Percentiles rank a stretch among this genome's conserved stretches.
These are phyloP conservation scores for Zoanthus solanderi DNA, from an alignment of 92 coral and sea anemone species.

Conservation along the genomic window DNA sequence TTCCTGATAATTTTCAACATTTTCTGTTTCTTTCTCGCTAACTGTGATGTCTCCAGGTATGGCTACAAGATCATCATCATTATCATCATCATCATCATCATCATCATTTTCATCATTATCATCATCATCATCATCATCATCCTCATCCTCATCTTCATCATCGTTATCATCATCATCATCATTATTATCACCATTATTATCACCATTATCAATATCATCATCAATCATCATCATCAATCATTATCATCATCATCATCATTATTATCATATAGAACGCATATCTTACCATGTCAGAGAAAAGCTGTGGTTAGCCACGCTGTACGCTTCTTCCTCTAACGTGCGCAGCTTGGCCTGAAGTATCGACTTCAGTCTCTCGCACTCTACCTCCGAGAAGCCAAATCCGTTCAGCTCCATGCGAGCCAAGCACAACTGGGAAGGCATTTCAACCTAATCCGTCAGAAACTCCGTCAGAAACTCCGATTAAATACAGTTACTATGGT, in stretches of 20 bases:
- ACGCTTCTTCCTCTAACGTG: constrained; percentile 89
- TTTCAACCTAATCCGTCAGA: constrained; percentile 71
- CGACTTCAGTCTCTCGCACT: constrained; percentile 89
- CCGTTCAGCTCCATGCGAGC: constrained; percentile 99
- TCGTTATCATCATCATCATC: no score
- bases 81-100: no score
- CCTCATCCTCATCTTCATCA: no score
- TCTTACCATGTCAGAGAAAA: constrained; percentile 83
- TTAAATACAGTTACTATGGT: no score
- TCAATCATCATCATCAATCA: neutral
- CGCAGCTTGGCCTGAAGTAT: constrained; percentile 91
- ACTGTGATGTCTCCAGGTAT: no score
- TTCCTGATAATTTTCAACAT: no score
- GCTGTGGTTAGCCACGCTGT: constrained; percentile 88
- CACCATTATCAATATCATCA: neutral
- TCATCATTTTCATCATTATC: no score
- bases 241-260: neutral
- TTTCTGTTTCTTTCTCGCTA: no score
- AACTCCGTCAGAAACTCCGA: no score
- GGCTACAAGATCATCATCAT: no score
- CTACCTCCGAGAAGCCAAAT: constrained; percentile 91
- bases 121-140: no score
- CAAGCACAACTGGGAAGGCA: constrained; percentile 87
- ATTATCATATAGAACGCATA: neutral
- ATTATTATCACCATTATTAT: no score